phyloP scores from a whole-genome alignment of 2,113 vertebrate species.

The Melanerpes aurifrons region DNA sequence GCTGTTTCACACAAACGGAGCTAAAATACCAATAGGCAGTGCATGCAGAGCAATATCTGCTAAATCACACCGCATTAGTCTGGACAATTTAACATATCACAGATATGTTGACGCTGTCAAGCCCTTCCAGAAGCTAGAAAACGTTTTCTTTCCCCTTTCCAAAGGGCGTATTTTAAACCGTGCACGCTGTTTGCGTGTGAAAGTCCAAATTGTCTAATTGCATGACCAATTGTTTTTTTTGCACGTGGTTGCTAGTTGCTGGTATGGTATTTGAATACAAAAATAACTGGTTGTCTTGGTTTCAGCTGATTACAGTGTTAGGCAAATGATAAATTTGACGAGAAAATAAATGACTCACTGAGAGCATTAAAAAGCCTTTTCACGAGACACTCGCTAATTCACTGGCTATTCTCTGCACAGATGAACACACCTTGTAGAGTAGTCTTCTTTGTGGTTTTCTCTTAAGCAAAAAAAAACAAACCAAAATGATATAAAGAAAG shows the following conservation, averaged over 20 bases:
- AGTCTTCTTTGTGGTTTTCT: not conserved
- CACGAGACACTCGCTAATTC: not conserved
- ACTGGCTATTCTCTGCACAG: not conserved
- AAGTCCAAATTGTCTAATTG: not conserved
- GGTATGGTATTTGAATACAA: not conserved
- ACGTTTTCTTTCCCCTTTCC: not conserved
- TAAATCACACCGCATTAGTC: not conserved
- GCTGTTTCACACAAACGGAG: not conserved
- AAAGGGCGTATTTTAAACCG: not conserved
- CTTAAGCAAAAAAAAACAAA: not conserved
- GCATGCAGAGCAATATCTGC: not conserved
- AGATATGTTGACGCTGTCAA: not conserved
- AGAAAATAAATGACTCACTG: not conserved
- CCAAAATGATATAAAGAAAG: not conserved
- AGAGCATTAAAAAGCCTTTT: not conserved
- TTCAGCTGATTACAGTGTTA: not conserved
- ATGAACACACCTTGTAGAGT: not conserved
- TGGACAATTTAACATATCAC: not conserved
- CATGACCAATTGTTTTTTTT: not conserved
- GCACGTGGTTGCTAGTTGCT: not conserved
- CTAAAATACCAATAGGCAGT: not conserved
- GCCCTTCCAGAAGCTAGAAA: not conserved
- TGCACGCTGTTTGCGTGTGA: not conserved
- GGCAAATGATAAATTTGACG: not conserved
- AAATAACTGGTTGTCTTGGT: not conserved